These are phyloP conservation scores for Gonioctena quinquepunctata DNA, from an alignment of 1,140 invertebrate species.

Conservation along the genomic window DNA sequence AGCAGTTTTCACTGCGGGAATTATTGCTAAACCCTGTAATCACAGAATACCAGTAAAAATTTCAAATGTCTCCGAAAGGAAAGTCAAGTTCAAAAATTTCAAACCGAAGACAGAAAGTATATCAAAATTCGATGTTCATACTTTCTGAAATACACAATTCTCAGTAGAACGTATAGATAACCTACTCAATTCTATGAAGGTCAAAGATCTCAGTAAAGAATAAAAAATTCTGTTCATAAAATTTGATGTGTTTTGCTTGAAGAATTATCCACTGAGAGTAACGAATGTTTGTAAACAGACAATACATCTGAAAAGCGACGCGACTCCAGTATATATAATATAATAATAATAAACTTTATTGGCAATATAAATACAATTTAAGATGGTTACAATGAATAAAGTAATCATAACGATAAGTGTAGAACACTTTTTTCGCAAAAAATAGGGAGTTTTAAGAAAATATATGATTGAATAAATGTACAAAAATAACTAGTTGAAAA, in stretches of 20 bases:
- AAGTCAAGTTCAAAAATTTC: constrained; percentile 28
- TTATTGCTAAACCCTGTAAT: background rate
- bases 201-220: constrained; percentile 37
- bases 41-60: constrained; percentile 25
- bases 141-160: constrained; percentile 8
- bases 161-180: constrained; percentile 24
- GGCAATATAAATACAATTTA: too few relatives aligned
- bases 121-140: constrained; percentile 23
- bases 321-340: constrained; percentile 38
- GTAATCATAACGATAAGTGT: too few relatives aligned
- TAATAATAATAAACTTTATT: too few relatives aligned
- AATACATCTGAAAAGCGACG: constrained; percentile 35
- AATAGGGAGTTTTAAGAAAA: too few relatives aligned
- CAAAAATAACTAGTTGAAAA: too few relatives aligned
- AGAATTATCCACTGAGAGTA: constrained; percentile 34
- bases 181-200: constrained; percentile 28
- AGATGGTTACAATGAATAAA: too few relatives aligned
- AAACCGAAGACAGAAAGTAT: constrained; percentile 20
- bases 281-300: constrained; percentile 40
- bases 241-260: constrained; percentile 43
- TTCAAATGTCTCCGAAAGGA: constrained; percentile 25
- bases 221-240: constrained; percentile 33
- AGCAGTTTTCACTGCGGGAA: constrained; percentile 25
- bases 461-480: too few relatives aligned
- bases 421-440: too few relatives aligned